Conservation (phyloP, 1,140 invertebrate species). For the Macrotrachela quadricornifera region DNA sequence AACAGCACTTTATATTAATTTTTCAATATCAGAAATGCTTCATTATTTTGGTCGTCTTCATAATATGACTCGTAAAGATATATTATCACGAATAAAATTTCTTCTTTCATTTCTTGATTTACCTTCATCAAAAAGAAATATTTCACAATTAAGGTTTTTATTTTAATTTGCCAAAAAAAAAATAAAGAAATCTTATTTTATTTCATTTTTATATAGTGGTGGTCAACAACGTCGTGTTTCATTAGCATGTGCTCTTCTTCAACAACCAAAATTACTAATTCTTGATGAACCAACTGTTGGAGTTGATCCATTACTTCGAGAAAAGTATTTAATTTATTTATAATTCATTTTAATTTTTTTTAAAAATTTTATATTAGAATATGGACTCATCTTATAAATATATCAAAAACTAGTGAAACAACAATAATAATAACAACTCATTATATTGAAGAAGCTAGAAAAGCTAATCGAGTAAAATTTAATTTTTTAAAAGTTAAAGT, state of each 20-base stretch:
- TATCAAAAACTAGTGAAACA: conserved; percentile 50
- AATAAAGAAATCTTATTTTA: too few species aligned
- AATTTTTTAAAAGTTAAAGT: conserved; percentile 12
- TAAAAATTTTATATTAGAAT: conserved; percentile 39
- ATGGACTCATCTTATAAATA: conserved; percentile 66
- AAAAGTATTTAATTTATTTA: conserved; percentile 40
- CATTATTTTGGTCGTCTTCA: conserved; percentile 85
- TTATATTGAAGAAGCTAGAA: conserved; percentile 72
- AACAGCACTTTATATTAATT: conserved; percentile 75
- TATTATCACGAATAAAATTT: conserved; percentile 69
- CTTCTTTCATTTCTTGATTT: conserved; percentile 48
- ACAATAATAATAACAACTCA: conserved; percentile 81
- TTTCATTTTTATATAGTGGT: conserved; percentile 34
- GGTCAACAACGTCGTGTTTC: conserved; percentile 74
- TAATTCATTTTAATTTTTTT: neutral
- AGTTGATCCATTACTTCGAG: conserved; percentile 63
- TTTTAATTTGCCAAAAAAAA: too few species aligned
- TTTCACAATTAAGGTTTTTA: too few species aligned
- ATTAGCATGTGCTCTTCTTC: conserved; percentile 70
- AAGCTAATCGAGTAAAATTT: conserved; percentile 45
- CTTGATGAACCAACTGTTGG: conserved; percentile 83
- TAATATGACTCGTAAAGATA: conserved; percentile 53
- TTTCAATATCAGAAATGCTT: conserved; percentile 79
- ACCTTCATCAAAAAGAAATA: conserved; percentile 10
- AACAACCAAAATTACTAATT: conserved; percentile 72